Conservation (phyloP, 2,888 invertebrate genomes). For the Euzophera pinguis region DNA sequence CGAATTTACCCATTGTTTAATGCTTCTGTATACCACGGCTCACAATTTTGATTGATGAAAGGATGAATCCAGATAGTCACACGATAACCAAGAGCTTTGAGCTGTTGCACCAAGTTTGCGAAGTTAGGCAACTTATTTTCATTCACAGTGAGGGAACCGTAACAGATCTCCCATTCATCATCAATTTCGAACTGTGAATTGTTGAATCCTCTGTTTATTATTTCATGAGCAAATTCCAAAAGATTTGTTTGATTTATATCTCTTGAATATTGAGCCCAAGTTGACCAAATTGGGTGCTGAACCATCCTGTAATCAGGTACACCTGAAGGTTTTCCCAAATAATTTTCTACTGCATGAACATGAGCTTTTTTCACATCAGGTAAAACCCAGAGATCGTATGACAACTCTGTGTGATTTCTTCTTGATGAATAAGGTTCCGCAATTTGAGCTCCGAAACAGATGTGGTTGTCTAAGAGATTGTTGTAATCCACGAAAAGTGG, state of each 20-base stretch:
- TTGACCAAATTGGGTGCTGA: constrained; percentile 91
- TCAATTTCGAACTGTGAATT: constrained; percentile 91
- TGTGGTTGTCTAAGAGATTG: constrained; percentile 63
- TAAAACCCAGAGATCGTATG: constrained; percentile 82
- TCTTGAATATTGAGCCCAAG: constrained; percentile 87
- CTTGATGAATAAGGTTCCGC: constrained; percentile 75
- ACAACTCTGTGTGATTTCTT: constrained; percentile 58
- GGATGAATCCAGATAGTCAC: constrained; percentile 93
- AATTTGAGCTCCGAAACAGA: constrained; percentile 79
- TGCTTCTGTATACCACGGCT: constrained; percentile 79
- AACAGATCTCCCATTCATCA: constrained; percentile 92
- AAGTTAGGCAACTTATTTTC: constrained; percentile 85
- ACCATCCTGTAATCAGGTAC: constrained; percentile 85
- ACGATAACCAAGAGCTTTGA: constrained; percentile 84
- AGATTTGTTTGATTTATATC: constrained; percentile 82
- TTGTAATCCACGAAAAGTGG: constrained; percentile 87
- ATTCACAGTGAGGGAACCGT: constrained; percentile 88
- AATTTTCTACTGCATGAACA: constrained; percentile 78
- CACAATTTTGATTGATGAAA: constrained; percentile 88
- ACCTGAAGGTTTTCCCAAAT: constrained; percentile 81
- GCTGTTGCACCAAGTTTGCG: constrained; percentile 74
- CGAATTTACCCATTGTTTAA: constrained; percentile 69
- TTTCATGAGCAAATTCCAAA: constrained; percentile 82
- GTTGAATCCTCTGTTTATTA: constrained; percentile 81
- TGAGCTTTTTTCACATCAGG: constrained; percentile 82